These are phyloP conservation scores for Leptopterna dolabrata DNA, from an alignment of 2,888 invertebrate species.

Conservation along the genomic window DNA sequence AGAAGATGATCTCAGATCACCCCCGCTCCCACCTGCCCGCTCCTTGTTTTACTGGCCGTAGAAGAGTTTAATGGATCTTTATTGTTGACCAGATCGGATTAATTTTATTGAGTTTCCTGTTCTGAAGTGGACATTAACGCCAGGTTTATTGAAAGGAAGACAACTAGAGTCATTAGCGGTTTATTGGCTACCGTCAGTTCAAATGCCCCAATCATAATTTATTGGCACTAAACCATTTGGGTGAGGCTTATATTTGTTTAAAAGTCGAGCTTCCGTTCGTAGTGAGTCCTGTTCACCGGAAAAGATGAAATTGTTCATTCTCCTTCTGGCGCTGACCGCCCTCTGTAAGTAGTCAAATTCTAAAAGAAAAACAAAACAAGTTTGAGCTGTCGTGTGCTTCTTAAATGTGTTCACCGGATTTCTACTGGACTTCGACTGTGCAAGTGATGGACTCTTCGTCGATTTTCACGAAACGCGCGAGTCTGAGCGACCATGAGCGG, in stretches of 20 bases:
- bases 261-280: background rate
- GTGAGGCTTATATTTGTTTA: background rate
- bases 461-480: background rate
- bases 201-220: background rate
- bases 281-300: slow-evolving; percentile 11
- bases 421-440: background rate
- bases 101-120: background rate
- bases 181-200: background rate
- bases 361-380: background rate
- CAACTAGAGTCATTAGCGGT: background rate
- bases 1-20: background rate
- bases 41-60: background rate
- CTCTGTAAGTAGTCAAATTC: background rate
- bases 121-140: background rate
- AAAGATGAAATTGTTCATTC: slow-evolving; percentile 7
- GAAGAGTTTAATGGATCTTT: background rate
- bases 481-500: background rate
- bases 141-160: background rate
- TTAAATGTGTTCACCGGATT: background rate
- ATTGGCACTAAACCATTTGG: background rate
- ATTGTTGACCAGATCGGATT: background rate
- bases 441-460: background rate
- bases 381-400: background rate
- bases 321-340: slow-evolving; percentile 3
- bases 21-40: background rate